Percentiles rank a stretch among this genome's conserved stretches.
Conservation (phyloP, 2,113 vertebrate genomes). For the Cyanoliseus patagonus region DNA sequence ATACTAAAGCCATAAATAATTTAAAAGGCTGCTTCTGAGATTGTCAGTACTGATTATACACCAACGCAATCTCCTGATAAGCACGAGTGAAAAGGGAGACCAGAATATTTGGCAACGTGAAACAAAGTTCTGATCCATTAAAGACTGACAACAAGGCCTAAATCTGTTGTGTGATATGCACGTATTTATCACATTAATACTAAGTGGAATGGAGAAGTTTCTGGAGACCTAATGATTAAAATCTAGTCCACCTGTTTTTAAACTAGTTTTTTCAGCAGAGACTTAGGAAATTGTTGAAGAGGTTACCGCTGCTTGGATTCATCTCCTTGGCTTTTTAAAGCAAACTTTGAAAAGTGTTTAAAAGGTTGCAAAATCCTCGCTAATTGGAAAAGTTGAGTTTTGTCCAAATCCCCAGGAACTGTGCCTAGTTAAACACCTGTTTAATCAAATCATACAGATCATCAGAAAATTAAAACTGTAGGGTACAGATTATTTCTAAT, state of each 20-base stretch:
- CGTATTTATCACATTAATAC: background rate
- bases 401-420: background rate
- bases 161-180: background rate
- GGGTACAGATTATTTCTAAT: background rate
- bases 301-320: background rate
- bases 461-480: background rate
- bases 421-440: background rate
- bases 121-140: background rate
- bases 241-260: background rate
- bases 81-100: background rate
- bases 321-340: background rate
- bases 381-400: background rate
- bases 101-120: background rate
- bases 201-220: background rate
- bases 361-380: background rate
- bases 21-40: background rate
- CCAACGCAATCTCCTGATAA: background rate
- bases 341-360: background rate
- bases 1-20: background rate
- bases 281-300: background rate
- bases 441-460: background rate
- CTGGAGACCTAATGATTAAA: background rate
- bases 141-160: background rate
- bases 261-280: background rate
- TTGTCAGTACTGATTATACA: background rate